Percentiles rank a stretch among this genome's conserved stretches.
phyloP scores from a whole-genome alignment of 2,113 vertebrate genomes.

The Naja naja region DNA sequence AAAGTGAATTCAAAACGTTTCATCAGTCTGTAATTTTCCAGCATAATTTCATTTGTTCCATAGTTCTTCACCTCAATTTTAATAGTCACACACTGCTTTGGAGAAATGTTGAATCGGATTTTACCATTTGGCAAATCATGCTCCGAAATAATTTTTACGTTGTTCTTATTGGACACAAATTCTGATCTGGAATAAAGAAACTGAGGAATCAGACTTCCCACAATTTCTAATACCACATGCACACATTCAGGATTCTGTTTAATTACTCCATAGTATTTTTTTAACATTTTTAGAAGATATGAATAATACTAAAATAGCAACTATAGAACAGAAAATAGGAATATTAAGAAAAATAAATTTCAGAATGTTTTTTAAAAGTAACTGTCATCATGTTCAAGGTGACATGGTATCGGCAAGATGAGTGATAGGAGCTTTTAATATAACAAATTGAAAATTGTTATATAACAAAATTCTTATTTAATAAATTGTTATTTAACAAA shows the following conservation, averaged over 20 bases:
- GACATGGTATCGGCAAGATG: not conserved
- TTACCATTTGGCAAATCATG: conserved; percentile 58
- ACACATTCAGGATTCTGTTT: not conserved
- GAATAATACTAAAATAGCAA: not conserved
- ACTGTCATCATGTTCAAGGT: not conserved
- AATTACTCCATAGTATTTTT: not conserved
- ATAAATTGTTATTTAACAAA: too few species aligned
- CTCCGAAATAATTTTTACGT: conserved; percentile 69
- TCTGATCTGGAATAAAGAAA: conserved; percentile 60
- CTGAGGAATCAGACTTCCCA: not conserved
- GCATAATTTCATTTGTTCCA: conserved; percentile 61
- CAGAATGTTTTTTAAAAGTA: not conserved
- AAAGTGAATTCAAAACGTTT: conserved; percentile 59
- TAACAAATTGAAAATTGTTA: not conserved
- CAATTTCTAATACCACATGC: not conserved
- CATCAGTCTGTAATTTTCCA: conserved; percentile 69
- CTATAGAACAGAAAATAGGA: not conserved
- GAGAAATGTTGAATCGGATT: conserved; percentile 67
- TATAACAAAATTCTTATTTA: too few species aligned
- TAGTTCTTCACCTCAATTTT: conserved; percentile 74
- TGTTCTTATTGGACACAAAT: conserved; percentile 74
- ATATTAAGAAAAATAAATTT: not conserved
- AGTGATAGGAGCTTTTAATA: not conserved
- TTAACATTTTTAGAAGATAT: not conserved
- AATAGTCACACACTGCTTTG: conserved; percentile 19